Base-by-base conservation (phyloP, 2,888 invertebrate species). In the Rhabditophanes sp. region DNA sequence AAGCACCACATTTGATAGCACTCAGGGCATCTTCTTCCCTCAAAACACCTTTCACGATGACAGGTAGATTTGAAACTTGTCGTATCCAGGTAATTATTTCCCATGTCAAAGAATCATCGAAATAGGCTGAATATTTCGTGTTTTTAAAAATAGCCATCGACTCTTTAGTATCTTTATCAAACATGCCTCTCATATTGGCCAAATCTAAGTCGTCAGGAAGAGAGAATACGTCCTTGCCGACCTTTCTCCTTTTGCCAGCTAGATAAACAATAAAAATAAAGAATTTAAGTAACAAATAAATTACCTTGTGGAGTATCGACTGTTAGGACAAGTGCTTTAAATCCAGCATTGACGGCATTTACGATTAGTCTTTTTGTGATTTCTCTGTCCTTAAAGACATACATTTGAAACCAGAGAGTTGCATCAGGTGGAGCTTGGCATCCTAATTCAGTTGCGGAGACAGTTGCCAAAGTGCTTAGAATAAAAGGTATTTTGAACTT, bases 81-180 rank as follows among this genome's bases (percentile, higher is more conserved):
- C 19, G 18, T 8, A 87, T 69, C 85, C 85, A 87, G 39, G 73
- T 70, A 0, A 88, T 73, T 51, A 82, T 83, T n/a, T 76, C 69
- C 87, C 87, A 88, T 1, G 78, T 77, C 11, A 87, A 65, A 2
- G 78, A 75, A 37, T 77, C 72, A 66, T 85, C 84, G 53, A 84
- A 80, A 42, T n/a, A n/a, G n/a, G n/a, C n/a, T n/a, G 82, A 71
- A 36, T 73, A 42, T 28, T 74, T 71, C 0, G 82, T 79, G 53
- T 83, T 83, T 51, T 77, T 76, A 55, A 76, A 79, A 23, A 87
- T 70, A 1, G 79, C 79, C 1, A 82, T 83, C 6, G 76, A 76
- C 19, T 68, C 67, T 12, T 28, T 35, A 3, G 30, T 68, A 21
- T 71, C 69, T 47, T 69, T 72, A 24, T 67, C 68, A n/a, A n/a